These are phyloP conservation scores for Pheosia tremula DNA, from an alignment of 2,888 invertebrate species.

Conservation along the genomic window DNA sequence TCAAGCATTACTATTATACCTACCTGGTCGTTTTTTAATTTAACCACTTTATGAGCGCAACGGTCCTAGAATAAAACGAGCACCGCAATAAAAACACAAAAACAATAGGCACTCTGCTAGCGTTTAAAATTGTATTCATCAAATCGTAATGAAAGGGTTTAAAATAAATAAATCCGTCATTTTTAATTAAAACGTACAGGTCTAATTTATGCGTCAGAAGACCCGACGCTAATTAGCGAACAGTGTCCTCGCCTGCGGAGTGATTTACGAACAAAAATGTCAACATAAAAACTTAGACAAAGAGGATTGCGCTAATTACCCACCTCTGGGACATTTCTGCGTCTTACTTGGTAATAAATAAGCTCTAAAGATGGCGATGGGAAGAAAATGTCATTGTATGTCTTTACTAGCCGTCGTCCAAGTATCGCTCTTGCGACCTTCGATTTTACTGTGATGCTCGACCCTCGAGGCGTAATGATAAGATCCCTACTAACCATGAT, in stretches of 20 bases:
- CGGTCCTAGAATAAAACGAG: too few relatives aligned
- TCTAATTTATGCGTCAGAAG: constrained; percentile 42
- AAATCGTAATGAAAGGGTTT: constrained; percentile 23
- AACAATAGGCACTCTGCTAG: too few relatives aligned
- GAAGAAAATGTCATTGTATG: not conserved
- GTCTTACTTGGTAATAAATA: not conserved
- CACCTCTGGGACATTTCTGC: constrained; percentile 18
- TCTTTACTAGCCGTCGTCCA: too few relatives aligned
- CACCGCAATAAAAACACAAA: too few relatives aligned
- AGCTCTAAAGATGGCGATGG: not conserved
- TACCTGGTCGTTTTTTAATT: too few relatives aligned
- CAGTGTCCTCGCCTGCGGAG: constrained; percentile 15
- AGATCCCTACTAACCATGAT: too few relatives aligned
- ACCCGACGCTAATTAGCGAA: constrained; percentile 40
- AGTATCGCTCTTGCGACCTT: too few relatives aligned
- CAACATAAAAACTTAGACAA: constrained; percentile 23
- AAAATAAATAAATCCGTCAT: constrained; percentile 52
- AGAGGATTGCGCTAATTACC: constrained; percentile 24
- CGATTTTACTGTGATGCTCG: too few relatives aligned
- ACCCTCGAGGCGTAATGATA: too few relatives aligned
- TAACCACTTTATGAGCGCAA: too few relatives aligned
- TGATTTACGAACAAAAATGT: constrained; percentile 30
- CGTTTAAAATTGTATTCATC: too few relatives aligned
- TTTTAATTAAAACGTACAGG: constrained; percentile 52
- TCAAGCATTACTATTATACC: too few relatives aligned